Evolutionary conservation across 30 jellyfish, hydroid and myxozoan species (phyloP).

Genomic region (Rhopilema esculentum): DNA sequence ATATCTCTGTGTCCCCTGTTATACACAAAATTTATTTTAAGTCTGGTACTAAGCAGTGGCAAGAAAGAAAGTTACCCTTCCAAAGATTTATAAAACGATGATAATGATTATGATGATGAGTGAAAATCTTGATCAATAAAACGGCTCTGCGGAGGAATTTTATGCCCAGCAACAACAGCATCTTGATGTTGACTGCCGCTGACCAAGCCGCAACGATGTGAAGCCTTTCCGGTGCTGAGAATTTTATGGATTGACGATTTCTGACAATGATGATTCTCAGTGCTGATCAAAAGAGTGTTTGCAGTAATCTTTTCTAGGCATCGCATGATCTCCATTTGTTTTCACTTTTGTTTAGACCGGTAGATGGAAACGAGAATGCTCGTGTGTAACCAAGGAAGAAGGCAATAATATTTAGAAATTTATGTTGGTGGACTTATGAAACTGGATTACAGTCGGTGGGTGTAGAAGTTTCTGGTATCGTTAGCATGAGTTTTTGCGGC

Average conservation of each 20-base stretch:
- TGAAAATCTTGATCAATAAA: no score
- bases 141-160: no score
- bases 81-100: no score
- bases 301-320: neutral
- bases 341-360: conserved; percentile 18
- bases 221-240: conserved; percentile 58
- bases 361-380: conserved; percentile 24
- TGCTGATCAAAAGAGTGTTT: conserved; percentile 30
- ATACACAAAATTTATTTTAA: no score
- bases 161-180: conserved; percentile 33
- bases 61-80: no score
- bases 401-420: neutral
- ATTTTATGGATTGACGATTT: conserved; percentile 31
- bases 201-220: conserved; percentile 60
- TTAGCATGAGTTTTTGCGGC: neutral
- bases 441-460: neutral
- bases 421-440: neutral
- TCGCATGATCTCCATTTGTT: conserved; percentile 2
- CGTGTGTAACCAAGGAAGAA: conserved; percentile 42
- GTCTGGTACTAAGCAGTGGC: no score
- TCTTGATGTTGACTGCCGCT: conserved; percentile 50
- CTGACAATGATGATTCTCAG: conserved; percentile 17
- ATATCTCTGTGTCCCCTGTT: no score
- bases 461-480: neutral
- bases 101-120: no score